Base-by-base conservation (phyloP, 2,113 vertebrate genomes). In the Raja brachyura region DNA sequence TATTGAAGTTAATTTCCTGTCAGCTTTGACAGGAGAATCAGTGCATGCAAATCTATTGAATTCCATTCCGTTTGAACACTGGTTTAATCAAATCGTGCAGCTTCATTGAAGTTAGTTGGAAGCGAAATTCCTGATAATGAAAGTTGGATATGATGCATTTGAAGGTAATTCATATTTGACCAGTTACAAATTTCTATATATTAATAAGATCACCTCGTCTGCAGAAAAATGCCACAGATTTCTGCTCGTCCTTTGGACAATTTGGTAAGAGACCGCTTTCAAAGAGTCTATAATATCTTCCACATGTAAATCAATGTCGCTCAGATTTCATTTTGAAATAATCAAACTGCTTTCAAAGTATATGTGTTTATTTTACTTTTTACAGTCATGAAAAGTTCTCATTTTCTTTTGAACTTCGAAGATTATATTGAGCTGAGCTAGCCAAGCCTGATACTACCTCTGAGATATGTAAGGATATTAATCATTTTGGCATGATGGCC, bases 51-150 rank as follows among this genome's bases (percentile, higher is more conserved):
- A 31, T 88, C 56, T 85, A 28, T 61, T 88, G n/a, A 66, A n/a
- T 88, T 88, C n/a, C 16, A 5, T 88, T n/a, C 13, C 31, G 16
- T 5, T 66, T 88, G 61, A 88, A 88, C 61, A n/a, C 83, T 88
- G 10, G 13, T 18, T 31, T 63, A 63, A 63, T 88, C 59, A 9
- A 10, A 88, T 88, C 28, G 0, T 16, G 11, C 11, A 88, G 25
- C 1, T 7, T 16, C 83, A 86, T 14, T n/a, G 28, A 86, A 66
- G n/a, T 31, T 31, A 88, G 59, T 28, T 63, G 28, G 83, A 31
- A 66, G 83, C 83, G 18, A 66, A 63, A 88, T 2, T 88, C 59
- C n/a, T 8, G 56, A 18, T 88, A 88, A 88, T 88, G 83, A 88
- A 88, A 88, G 25, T 16, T 31, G 56, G n/a, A 88, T 31, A 88